Percentiles rank a stretch among this genome's conserved stretches.
Evolutionary conservation across 2,113 vertebrate species (phyloP).

Genomic region (Pangasianodon gigas): DNA sequence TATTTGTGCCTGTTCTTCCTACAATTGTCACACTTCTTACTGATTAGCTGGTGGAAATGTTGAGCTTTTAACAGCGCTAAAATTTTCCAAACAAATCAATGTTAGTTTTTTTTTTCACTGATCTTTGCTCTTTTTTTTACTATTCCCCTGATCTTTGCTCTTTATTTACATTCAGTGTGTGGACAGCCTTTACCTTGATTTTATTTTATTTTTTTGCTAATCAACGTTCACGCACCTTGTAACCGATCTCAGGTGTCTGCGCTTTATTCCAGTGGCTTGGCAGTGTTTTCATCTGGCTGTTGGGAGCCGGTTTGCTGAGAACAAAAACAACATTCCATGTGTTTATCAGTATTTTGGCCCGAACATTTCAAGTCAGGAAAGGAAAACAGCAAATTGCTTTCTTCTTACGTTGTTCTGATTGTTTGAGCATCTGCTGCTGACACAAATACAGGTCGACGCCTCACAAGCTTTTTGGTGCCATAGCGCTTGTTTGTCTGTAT

Average conservation of each 20-base stretch:
- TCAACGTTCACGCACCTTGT: constrained; percentile 58
- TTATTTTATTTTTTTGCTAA: background rate
- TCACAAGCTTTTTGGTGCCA: constrained; percentile 48
- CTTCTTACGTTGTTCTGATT: constrained; percentile 52
- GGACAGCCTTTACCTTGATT: no score
- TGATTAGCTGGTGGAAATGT: background rate
- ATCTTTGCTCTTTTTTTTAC: no score
- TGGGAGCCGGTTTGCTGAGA: constrained; percentile 52
- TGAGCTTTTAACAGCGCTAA: background rate
- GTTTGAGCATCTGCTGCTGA: constrained; percentile 47
- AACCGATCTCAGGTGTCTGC: constrained; percentile 63
- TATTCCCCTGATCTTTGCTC: no score
- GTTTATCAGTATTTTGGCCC: background rate
- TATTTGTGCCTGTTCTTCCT: background rate
- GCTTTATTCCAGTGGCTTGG: constrained; percentile 71
- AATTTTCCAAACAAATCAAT: background rate
- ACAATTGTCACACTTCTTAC: background rate
- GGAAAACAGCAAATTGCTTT: background rate
- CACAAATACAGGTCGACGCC: constrained; percentile 56
- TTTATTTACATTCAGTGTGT: no score
- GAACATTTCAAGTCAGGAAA: background rate
- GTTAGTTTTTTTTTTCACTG: background rate
- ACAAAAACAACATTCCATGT: background rate
- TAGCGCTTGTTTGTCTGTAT: constrained; percentile 55
- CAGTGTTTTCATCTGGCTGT: constrained; percentile 33